These are phyloP conservation scores for Drosophila cardini DNA, from an alignment of 1,140 invertebrate genomes.

Conservation along the genomic window DNA sequence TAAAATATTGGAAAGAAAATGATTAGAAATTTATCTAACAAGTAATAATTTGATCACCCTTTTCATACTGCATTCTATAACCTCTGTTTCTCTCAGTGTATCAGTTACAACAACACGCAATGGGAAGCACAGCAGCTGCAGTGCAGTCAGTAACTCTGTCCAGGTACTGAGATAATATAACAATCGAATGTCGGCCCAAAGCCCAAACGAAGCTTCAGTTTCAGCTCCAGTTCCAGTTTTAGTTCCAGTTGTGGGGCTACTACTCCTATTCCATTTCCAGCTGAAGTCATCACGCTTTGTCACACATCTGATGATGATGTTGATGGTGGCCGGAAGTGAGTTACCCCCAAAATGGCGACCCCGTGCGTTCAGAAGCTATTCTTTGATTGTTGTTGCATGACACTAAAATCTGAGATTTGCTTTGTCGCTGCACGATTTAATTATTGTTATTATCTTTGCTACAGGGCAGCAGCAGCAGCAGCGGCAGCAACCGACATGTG, in stretches of 20 bases:
- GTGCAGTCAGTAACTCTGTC: conserved; percentile 19
- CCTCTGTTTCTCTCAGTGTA: conserved; percentile 23
- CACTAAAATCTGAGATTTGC: conserved; percentile 75
- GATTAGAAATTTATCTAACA: no score
- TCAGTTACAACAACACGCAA: conserved; percentile 70
- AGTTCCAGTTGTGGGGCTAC: neutral
- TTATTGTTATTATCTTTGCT: conserved; percentile 69
- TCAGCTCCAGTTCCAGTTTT: neutral
- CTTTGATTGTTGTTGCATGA: conserved; percentile 76
- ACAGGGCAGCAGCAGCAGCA: conserved; percentile 8
- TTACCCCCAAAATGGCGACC: conserved; percentile 66
- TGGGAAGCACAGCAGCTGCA: conserved; percentile 80
- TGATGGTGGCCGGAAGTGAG: conserved; percentile 72
- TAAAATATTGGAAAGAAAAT: no score
- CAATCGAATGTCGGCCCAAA: conserved; percentile 52
- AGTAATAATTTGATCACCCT: no score
- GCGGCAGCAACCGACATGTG: conserved; percentile 27
- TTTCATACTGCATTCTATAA: no score
- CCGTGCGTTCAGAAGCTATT: conserved; percentile 22
- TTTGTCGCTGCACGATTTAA: conserved; percentile 77
- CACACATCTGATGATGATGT: conserved; percentile 56
- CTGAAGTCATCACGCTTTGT: conserved; percentile 50
- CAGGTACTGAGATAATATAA: conserved; percentile 33
- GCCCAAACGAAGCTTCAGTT: conserved; percentile 5
- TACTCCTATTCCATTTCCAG: neutral